Percentiles rank a stretch among this genome's conserved stretches.
phyloP scores from a whole-genome alignment of 2,113 vertebrate genomes.

The Octodon degus region DNA sequence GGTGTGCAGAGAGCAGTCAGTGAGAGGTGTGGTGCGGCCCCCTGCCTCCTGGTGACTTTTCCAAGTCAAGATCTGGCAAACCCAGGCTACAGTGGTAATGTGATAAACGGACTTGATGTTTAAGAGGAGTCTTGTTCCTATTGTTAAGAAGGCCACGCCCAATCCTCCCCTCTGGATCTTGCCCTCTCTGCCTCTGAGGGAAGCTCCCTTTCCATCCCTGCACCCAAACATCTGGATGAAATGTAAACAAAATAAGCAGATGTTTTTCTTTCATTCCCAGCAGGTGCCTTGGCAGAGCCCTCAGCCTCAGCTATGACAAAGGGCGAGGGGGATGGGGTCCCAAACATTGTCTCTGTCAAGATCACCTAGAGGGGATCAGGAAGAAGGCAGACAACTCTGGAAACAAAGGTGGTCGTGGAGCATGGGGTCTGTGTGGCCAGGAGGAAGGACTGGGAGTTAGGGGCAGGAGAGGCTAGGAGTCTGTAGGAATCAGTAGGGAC shows the following conservation, averaged over 20 bases:
- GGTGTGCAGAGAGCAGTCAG: neutral
- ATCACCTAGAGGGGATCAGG: neutral
- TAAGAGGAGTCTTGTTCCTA: conserved; percentile 32
- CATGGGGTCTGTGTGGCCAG: neutral
- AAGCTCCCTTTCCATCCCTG: conserved; percentile 51
- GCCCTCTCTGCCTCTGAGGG: neutral
- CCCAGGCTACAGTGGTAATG: neutral
- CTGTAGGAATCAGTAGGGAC: neutral
- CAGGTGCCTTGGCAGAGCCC: conserved; percentile 68
- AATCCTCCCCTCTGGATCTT: neutral
- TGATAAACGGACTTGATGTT: conserved; percentile 59
- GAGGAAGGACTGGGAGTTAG: neutral
- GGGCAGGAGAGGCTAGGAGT: neutral
- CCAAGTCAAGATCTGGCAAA: neutral
- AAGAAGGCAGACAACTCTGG: neutral
- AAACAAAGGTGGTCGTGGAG: neutral
- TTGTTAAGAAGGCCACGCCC: neutral
- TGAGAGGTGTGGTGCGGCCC: neutral
- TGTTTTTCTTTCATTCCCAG: conserved; percentile 57
- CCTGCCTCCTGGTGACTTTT: neutral
- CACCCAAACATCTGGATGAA: conserved; percentile 73
- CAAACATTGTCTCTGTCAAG: neutral
- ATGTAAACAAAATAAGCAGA: conserved; percentile 68
- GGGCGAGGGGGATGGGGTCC: neutral
- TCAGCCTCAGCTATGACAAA: neutral